Conservation (phyloP, 1,140 invertebrate genomes). For the Penaeus japonicus region DNA sequence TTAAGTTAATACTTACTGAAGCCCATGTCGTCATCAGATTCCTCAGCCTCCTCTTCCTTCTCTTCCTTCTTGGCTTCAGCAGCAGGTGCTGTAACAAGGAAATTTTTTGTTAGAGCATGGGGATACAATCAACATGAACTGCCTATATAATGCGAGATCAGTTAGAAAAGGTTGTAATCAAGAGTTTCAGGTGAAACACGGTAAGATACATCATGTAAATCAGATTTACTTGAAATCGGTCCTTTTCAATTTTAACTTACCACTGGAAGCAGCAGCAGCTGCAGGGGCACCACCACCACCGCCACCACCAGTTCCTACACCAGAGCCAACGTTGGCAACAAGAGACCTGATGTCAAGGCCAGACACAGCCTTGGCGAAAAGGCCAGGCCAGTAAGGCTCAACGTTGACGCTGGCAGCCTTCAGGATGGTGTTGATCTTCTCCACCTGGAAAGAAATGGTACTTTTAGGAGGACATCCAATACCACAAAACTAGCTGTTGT, state of each 20-base stretch:
- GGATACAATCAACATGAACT: not conserved
- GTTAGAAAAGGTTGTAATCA: slow-evolving; percentile 22
- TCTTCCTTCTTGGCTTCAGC: slow-evolving; percentile 56
- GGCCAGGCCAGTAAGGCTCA: slow-evolving; percentile 98
- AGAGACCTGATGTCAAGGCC: slow-evolving; percentile 93
- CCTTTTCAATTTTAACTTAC: not conserved
- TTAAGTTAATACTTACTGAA: slow-evolving; percentile 42
- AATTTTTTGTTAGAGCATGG: not conserved
- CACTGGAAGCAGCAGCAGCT: slow-evolving; percentile 62
- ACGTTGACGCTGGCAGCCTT: slow-evolving; percentile 96
- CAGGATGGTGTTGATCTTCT: slow-evolving; percentile 96
- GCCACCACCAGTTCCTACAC: slow-evolving; percentile 83
- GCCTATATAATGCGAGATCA: not conserved
- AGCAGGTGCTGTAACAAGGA: slow-evolving; percentile 69
- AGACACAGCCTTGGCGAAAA: slow-evolving; percentile 97
- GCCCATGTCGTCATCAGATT: slow-evolving; percentile 60
- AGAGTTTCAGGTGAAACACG: slow-evolving; percentile 33
- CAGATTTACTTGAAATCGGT: not conserved
- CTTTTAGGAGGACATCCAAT: not conserved
- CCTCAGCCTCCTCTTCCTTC: slow-evolving; percentile 41
- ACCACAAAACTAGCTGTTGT: not conserved
- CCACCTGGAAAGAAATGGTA: slow-evolving; percentile 73
- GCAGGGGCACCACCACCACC: slow-evolving; percentile 74
- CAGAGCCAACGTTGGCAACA: slow-evolving; percentile 93
- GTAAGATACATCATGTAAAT: not conserved